These are phyloP conservation scores for Pithys albifrons DNA, from an alignment of 2,113 vertebrate genomes.

Conservation along the genomic window DNA sequence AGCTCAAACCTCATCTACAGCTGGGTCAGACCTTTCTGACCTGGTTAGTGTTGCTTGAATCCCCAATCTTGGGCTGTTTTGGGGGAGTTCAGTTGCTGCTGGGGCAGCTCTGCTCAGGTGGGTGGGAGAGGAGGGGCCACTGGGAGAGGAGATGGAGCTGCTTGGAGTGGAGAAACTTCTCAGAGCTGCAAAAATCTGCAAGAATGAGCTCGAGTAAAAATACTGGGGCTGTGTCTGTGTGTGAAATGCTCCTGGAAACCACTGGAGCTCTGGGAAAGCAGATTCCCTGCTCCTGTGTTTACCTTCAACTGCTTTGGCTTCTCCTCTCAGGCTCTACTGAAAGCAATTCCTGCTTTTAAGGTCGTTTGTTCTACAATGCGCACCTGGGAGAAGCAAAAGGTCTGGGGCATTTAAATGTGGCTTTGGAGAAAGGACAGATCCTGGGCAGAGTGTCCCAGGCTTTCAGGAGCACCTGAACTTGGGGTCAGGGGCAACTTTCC, in stretches of 20 bases:
- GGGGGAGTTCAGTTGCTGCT: neutral
- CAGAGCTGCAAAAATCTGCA: neutral
- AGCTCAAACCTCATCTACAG: neutral
- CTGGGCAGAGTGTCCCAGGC: neutral
- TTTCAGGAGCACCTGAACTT: too few species aligned
- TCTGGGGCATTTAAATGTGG: neutral
- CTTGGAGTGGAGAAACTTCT: accelerated
- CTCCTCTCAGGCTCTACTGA: neutral
- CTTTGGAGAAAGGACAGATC: neutral
- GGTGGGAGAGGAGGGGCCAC: neutral
- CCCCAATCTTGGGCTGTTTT: neutral
- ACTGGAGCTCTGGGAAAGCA: accelerated
- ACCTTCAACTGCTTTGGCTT: neutral
- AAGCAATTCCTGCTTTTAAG: neutral
- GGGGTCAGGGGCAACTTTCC: accelerated
- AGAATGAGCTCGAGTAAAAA: too few species aligned
- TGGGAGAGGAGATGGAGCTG: accelerated
- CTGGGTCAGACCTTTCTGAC: neutral
- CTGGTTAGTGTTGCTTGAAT: neutral
- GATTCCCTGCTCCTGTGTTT: accelerated
- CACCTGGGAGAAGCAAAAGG: neutral
- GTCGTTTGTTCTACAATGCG: accelerated
- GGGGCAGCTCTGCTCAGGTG: neutral
- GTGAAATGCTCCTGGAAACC: neutral
- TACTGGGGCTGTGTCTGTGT: accelerated